phyloP scores from a whole-genome alignment of 2,113 vertebrate genomes.

The rabbit (Oryctolagus cuniculus) region DNA sequence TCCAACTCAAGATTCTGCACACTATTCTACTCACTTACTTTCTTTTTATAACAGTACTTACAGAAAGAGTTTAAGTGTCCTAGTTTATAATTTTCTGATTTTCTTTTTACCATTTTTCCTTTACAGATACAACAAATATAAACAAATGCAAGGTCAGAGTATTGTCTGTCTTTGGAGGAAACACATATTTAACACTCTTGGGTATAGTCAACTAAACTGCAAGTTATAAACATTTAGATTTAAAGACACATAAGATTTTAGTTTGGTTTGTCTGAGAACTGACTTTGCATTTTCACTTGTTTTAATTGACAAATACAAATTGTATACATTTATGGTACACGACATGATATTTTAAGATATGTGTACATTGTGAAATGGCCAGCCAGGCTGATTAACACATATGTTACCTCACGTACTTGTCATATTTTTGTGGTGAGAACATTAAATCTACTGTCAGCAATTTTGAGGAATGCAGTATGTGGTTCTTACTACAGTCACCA shows the following conservation, averaged over 20 bases:
- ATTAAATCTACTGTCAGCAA: neutral
- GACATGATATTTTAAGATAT: neutral
- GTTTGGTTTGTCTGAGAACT: neutral
- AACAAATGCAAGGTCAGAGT: neutral
- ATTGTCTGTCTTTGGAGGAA: conserved; percentile 2
- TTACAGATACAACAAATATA: neutral
- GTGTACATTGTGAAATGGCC: neutral
- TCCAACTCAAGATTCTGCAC: neutral
- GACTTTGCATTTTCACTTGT: neutral
- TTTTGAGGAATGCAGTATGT: neutral
- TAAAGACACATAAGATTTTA: neutral
- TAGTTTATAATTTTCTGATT: neutral
- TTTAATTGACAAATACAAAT: neutral
- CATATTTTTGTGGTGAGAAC: neutral
- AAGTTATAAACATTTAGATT: neutral
- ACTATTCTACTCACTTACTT: conserved; percentile 20
- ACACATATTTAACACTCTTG: neutral
- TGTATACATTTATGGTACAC: neutral
- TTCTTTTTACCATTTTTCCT: neutral
- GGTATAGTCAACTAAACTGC: neutral
- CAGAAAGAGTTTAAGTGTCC: neutral
- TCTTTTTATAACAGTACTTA: neutral
- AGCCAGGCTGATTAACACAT: neutral
- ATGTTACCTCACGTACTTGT: neutral
- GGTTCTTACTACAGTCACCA: neutral